These are phyloP conservation scores for Mustela nigripes DNA, from an alignment of 2,113 vertebrate genomes.

Conservation along the genomic window DNA sequence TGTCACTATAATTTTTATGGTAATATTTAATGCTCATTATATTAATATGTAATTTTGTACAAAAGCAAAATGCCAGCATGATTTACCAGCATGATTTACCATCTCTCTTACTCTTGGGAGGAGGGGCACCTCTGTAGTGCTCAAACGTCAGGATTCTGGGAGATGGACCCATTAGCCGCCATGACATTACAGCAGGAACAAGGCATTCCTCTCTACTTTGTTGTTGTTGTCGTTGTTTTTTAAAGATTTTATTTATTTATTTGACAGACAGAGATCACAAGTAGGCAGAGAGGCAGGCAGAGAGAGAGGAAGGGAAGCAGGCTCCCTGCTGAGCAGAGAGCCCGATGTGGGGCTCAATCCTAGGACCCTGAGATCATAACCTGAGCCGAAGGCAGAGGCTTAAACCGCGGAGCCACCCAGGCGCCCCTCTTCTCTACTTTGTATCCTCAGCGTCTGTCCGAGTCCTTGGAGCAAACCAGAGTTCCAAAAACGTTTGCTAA, in stretches of 20 bases:
- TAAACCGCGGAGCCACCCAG: too few relatives aligned
- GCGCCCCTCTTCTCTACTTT: neutral
- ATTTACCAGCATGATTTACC: too few relatives aligned
- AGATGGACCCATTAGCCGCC: neutral
- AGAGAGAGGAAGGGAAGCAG: too few relatives aligned
- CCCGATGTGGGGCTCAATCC: too few relatives aligned
- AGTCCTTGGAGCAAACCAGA: neutral
- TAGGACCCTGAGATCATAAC: too few relatives aligned
- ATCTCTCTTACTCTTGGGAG: neutral
- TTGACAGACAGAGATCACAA: too few relatives aligned
- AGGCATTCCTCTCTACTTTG: neutral
- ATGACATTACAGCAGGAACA: fast-evolving
- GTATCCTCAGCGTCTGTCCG: neutral
- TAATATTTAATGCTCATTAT: neutral
- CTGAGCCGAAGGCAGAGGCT: too few relatives aligned
- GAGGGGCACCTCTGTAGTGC: neutral
- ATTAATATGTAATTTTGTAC: neutral
- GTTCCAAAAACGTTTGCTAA: neutral
- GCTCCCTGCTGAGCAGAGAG: too few relatives aligned
- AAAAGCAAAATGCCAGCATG: neutral
- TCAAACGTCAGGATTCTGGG: neutral
- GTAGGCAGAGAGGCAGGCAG: too few relatives aligned
- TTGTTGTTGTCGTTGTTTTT: too few relatives aligned
- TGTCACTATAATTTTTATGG: neutral
- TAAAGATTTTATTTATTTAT: too few relatives aligned